Evolutionary conservation across 2,113 vertebrate species (phyloP), one percentile per base, ranked within the genome.

Genomic region (Melanotaenia duboulayi): DNA sequence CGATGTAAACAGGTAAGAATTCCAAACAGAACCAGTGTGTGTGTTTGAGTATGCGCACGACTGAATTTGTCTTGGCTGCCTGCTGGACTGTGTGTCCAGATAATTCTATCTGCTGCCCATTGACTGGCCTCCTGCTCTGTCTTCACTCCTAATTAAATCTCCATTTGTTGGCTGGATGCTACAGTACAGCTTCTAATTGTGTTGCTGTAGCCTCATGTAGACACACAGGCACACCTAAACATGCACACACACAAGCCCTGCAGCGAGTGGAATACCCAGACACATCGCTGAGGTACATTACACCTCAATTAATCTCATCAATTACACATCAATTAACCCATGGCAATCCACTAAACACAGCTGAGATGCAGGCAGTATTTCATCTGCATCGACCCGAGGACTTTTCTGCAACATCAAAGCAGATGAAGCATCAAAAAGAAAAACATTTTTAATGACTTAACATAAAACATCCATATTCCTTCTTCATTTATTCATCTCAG

Each of bases 301-400:
- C 93, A 93, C 93, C 89, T 93, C 91, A 92, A 93, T 94, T 94
- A 94, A 94, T 94, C 91, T 87, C 92, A 89, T 91, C 91, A 92
- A 92, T 92, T 93, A 92, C 90, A 85, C 86, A 87, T 91, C 89
- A 90, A 92, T 93, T 92, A 94, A 93, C 90, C 92, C 72, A 59
- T 79, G 80, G 86, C 72, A 73, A 91, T 87, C 81, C 80, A 32
- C 86, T 84, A 81, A 90, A 87, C 75, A 81, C 87, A 79, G 86
- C 81, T 71, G 74, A 65, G 79, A 69, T 49, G 72, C 57, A 28
- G 64, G 66, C 57, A 24, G 39, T 22, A 42, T 83, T 84, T 83
- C 65, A 65, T 84, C 74, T 42, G 74, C 25, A 23, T 56, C 39
- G 32, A 90, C 83, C 78, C 64, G 73, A 72, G 73, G 86, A 88